A percentile compares a stretch with the other conserved stretches of the same genome.
These are phyloP conservation scores for Sitta carolinensis DNA, from an alignment of 2,797 vertebrate genomes.

Conservation along the genomic window DNA sequence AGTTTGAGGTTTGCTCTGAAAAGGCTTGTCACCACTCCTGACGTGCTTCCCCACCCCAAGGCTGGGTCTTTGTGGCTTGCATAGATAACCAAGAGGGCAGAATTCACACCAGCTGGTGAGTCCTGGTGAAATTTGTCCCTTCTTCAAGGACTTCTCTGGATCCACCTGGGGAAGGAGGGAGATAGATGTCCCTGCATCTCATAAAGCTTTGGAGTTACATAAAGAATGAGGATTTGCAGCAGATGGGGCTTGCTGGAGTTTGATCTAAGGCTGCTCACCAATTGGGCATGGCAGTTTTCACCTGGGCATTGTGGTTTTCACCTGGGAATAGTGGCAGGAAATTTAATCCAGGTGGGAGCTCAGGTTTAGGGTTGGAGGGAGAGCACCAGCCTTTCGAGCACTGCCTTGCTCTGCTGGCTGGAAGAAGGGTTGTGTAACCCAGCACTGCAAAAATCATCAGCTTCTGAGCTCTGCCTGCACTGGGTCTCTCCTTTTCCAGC, in stretches of 20 bases:
- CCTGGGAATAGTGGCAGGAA: not conserved
- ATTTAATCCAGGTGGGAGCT: not conserved
- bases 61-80: not conserved
- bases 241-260: not conserved
- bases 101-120: not conserved
- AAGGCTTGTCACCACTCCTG: not conserved
- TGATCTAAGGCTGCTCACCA: not conserved
- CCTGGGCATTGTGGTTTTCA: not conserved
- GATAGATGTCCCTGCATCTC: not conserved
- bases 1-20: not conserved
- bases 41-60: not conserved
- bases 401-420: not conserved
- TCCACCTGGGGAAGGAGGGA: not conserved
- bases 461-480: not conserved
- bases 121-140: rapidly evolving
- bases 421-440: not conserved
- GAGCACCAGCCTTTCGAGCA: not conserved
- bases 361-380: not conserved
- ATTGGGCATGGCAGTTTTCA: not conserved
- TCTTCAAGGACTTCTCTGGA: not conserved
- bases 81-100: not conserved
- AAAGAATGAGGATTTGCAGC: not conserved
- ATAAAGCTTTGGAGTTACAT: not conserved
- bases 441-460: not conserved
- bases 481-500: not conserved